These are phyloP conservation scores for Sesia apiformis DNA, from an alignment of 2,888 invertebrate genomes.

Conservation along the genomic window DNA sequence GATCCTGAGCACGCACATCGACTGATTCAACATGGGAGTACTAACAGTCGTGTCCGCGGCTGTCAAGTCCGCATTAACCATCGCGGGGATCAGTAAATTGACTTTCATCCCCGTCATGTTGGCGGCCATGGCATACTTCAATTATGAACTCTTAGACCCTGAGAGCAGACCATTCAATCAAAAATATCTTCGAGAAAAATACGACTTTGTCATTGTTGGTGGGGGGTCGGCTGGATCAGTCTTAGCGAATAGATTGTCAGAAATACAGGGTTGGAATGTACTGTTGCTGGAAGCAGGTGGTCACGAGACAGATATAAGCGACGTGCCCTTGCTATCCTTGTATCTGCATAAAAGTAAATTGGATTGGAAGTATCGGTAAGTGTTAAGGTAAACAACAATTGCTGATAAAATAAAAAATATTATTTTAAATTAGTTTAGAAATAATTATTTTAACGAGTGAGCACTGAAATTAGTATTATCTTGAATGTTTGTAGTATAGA, in stretches of 20 bases:
- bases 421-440: too few relatives aligned
- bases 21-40: slow-evolving; percentile 43
- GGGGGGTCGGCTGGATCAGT: slow-evolving; percentile 91
- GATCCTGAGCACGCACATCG: slow-evolving; percentile 12
- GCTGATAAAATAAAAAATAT: too few relatives aligned
- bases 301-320: slow-evolving; percentile 89
- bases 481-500: too few relatives aligned
- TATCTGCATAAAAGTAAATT: slow-evolving; percentile 92
- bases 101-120: slow-evolving; percentile 84
- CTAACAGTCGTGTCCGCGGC: slow-evolving; percentile 75
- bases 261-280: slow-evolving; percentile 85
- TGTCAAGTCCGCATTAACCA: slow-evolving; percentile 80
- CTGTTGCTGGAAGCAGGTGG: slow-evolving; percentile 89
- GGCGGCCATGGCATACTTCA: slow-evolving; percentile 85
- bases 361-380: slow-evolving; percentile 91
- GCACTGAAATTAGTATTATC: too few relatives aligned
- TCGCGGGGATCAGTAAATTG: slow-evolving; percentile 82
- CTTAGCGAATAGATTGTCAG: slow-evolving; percentile 85
- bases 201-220: slow-evolving; percentile 89
- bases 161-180: slow-evolving; percentile 86
- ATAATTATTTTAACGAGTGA: too few relatives aligned
- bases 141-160: slow-evolving; percentile 89
- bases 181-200: slow-evolving; percentile 77
- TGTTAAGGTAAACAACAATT: neutral
- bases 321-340: slow-evolving; percentile 89